phyloP scores from a whole-genome alignment of 2,113 vertebrate genomes.

The Heliornis fulica region DNA sequence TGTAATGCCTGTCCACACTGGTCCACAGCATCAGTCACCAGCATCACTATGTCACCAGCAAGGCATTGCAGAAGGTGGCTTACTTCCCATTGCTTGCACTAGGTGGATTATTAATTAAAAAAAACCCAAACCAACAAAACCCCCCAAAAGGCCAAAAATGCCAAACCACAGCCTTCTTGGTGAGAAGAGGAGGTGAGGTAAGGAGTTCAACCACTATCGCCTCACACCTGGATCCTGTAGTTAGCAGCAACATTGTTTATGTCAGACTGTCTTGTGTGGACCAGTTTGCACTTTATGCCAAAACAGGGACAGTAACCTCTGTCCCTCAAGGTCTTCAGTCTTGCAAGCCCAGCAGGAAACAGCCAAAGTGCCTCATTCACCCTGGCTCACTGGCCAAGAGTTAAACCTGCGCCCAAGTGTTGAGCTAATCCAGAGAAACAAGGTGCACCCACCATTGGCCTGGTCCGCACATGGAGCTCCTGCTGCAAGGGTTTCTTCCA shows the following conservation, averaged over 20 bases:
- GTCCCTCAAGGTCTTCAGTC: not conserved
- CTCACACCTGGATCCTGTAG: not conserved
- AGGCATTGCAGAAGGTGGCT: not conserved
- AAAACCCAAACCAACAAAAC: too few relatives aligned
- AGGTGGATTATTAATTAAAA: not conserved
- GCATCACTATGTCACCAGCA: too few relatives aligned
- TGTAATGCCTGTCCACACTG: not conserved
- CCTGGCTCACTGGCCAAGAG: not conserved
- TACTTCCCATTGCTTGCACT: not conserved
- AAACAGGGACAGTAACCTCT: not conserved
- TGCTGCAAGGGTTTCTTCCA: not conserved
- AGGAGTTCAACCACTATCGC: not conserved
- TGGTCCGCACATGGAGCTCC: not conserved
- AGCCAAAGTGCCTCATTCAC: not conserved
- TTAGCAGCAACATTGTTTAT: not conserved
- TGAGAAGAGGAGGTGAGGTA: not conserved
- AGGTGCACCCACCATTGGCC: not conserved
- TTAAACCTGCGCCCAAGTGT: not conserved
- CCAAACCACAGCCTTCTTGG: not conserved
- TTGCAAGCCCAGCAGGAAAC: not conserved
- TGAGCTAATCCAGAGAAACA: not conserved
- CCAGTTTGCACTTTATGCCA: not conserved
- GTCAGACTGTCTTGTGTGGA: not conserved
- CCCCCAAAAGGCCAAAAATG: too few relatives aligned
- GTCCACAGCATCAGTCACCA: not conserved